Conservation (phyloP, 2,797 vertebrate species). For the Anguilla obscura region DNA sequence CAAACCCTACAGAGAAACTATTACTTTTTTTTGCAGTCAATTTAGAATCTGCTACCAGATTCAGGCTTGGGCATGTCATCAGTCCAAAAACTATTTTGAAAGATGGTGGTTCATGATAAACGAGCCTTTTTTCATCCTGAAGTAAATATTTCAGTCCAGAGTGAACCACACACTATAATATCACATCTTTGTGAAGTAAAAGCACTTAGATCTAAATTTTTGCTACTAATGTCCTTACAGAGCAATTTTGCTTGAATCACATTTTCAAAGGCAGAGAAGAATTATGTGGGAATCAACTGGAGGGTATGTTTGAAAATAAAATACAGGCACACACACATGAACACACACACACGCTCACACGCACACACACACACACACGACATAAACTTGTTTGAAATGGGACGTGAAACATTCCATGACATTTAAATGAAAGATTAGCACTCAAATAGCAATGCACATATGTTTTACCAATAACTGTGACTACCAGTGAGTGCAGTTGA, state of each 20-base stretch:
- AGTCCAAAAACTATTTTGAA: constrained; percentile 54
- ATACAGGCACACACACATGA: neutral
- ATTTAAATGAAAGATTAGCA: neutral
- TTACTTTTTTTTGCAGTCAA: constrained; percentile 37
- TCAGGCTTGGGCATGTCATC: constrained; percentile 53
- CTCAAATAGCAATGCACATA: neutral
- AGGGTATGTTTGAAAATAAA: constrained; percentile 16
- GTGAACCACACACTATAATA: constrained; percentile 41
- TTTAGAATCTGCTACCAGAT: constrained; percentile 40
- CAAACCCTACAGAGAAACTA: constrained; percentile 37
- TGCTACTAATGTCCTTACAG: constrained; percentile 29
- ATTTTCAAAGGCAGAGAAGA: constrained; percentile 6
- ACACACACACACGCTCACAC: neutral
- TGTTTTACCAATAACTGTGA: neutral
- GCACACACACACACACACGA: neutral
- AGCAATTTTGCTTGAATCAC: constrained; percentile 13
- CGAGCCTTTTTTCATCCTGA: constrained; percentile 40
- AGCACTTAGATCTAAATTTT: constrained; percentile 26
- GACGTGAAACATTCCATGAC: neutral
- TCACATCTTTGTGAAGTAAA: constrained; percentile 36
- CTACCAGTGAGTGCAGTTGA: neutral
- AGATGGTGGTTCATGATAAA: constrained; percentile 60
- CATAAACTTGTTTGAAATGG: neutral
- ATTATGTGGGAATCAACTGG: neutral
- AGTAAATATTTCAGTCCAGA: constrained; percentile 51